Percentiles rank a stretch among this genome's conserved stretches.
These are phyloP conservation scores for Sylvicola cinctus DNA, from an alignment of 2,888 invertebrate genomes.

Conservation along the genomic window DNA sequence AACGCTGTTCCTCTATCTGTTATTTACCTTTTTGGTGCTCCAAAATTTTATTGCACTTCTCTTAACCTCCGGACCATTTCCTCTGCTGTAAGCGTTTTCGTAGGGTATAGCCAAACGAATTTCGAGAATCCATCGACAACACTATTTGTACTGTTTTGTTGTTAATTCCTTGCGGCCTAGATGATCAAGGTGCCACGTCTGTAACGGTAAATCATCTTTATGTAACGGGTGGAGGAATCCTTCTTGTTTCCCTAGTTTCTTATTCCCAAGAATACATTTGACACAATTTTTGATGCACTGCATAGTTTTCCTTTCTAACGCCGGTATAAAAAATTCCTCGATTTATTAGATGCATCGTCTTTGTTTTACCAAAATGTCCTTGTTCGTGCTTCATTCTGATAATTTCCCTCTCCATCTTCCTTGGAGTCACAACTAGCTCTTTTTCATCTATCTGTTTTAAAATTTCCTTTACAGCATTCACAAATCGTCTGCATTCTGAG, in stretches of 20 bases:
- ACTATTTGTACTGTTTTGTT: slow-evolving; percentile 10
- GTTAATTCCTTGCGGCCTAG: slow-evolving; percentile 14
- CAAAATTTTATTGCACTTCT: slow-evolving; percentile 3
- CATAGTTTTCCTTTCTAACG: slow-evolving; percentile 4
- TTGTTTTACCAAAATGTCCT: too few relatives aligned
- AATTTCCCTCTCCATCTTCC: slow-evolving; percentile 4
- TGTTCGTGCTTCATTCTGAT: too few relatives aligned
- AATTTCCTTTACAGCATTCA: slow-evolving; percentile 7
- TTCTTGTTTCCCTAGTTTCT: slow-evolving; percentile 11
- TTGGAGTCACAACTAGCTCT: slow-evolving; percentile 5
- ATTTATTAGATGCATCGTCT: too few relatives aligned
- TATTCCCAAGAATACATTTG: background rate
- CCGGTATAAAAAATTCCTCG: slow-evolving; percentile 5
- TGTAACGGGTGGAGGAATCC: slow-evolving; percentile 14
- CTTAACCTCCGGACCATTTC: slow-evolving; percentile 7
- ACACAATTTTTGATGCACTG: too few relatives aligned
- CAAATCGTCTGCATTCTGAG: slow-evolving; percentile 8
- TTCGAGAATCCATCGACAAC: slow-evolving; percentile 1
- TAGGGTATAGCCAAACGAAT: slow-evolving; percentile 7
- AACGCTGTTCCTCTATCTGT: slow-evolving; percentile 9
- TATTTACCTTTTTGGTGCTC: slow-evolving; percentile 7
- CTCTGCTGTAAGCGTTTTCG: slow-evolving; percentile 7
- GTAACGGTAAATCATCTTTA: slow-evolving; percentile 13
- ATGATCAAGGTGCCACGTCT: slow-evolving; percentile 16
- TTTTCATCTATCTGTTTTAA: slow-evolving; percentile 8